Evolutionary conservation across 2,888 invertebrate genomes (phyloP).

Genomic region (Amphipoea oculea): DNA sequence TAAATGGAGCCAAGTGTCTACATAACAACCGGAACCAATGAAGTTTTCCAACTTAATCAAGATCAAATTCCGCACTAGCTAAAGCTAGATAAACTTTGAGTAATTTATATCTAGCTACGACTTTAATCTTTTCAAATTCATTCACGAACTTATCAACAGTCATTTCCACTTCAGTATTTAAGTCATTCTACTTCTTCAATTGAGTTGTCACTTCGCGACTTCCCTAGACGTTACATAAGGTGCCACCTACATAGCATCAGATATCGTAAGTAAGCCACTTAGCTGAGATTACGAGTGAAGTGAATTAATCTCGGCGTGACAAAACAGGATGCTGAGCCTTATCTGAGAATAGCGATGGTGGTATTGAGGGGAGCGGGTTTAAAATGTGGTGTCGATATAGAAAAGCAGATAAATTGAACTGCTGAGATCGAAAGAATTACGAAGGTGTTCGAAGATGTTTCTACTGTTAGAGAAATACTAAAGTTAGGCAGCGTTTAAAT

Average conservation of each 20-base stretch:
- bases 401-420: constrained; percentile 1
- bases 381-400: constrained; percentile 32
- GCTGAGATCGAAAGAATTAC: not conserved
- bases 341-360: constrained; percentile 57
- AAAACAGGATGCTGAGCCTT: constrained; percentile 73
- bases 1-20: constrained; percentile 7
- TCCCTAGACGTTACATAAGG: constrained; percentile 52
- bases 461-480: not conserved
- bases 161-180: constrained; percentile 38
- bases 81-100: constrained; percentile 39
- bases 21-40: constrained; percentile 33
- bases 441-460: not conserved
- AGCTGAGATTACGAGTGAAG: constrained; percentile 64
- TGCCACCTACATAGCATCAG: constrained; percentile 75
- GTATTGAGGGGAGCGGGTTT: constrained; percentile 55
- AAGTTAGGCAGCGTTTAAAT: not conserved
- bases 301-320: constrained; percentile 71
- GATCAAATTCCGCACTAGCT: constrained; percentile 33
- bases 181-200: constrained; percentile 46
- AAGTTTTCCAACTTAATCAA: constrained; percentile 33
- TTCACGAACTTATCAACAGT: constrained; percentile 45
- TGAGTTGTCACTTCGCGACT: constrained; percentile 53
- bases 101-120: constrained; percentile 28
- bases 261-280: constrained; percentile 70
- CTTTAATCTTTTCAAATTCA: constrained; percentile 44